These are phyloP conservation scores for Pseudorectes ferrugineus DNA, from an alignment of 2,113 vertebrate species.

Conservation along the genomic window DNA sequence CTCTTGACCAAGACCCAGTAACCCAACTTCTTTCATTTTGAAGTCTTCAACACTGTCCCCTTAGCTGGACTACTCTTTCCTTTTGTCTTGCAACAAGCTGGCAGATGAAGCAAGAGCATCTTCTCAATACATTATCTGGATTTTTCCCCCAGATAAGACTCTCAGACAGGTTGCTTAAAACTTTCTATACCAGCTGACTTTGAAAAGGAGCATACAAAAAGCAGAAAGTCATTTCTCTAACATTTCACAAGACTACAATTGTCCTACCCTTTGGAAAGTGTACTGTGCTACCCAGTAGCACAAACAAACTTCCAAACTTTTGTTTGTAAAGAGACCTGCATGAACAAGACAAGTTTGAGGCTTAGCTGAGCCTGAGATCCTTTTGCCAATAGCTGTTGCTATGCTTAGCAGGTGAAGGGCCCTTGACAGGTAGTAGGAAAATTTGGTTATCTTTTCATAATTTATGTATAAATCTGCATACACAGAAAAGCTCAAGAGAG, in stretches of 20 bases:
- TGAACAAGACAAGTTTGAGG: neutral
- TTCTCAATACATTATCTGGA: neutral
- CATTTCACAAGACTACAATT: neutral
- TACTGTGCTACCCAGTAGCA: neutral
- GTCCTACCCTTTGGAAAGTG: neutral
- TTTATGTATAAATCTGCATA: neutral
- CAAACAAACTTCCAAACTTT: neutral
- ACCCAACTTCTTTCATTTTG: neutral
- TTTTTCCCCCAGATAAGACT: neutral
- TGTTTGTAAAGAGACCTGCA: neutral
- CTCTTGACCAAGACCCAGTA: neutral
- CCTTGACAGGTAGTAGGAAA: neutral
- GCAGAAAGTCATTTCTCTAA: neutral
- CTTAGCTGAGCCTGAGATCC: neutral
- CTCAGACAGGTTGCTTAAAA: neutral
- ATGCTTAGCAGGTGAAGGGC: neutral
- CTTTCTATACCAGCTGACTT: neutral
- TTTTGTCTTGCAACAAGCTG: neutral
- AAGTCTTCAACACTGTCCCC: neutral
- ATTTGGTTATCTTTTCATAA: neutral
- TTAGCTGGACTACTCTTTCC: neutral
- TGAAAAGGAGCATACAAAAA: neutral
- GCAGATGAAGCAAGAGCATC: neutral
- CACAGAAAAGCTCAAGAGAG: neutral
- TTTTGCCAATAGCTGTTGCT: neutral